phyloP scores from a whole-genome alignment of 2,113 vertebrate genomes.

The Emydocephalus ijimae region DNA sequence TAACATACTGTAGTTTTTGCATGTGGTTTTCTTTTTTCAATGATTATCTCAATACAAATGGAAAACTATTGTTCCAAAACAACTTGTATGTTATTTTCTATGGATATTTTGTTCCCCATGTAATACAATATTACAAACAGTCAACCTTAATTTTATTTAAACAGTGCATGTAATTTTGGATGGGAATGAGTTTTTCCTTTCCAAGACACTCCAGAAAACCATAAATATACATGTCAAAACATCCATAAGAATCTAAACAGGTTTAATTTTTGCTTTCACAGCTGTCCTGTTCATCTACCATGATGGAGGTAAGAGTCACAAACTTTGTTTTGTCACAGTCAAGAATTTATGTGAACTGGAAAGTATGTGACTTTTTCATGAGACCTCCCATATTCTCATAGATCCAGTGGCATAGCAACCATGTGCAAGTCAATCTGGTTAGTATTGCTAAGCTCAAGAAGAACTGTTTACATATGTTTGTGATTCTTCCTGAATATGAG shows the following conservation, averaged over 20 bases:
- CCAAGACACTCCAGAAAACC: neutral
- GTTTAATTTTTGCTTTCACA: neutral
- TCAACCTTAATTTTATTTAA: neutral
- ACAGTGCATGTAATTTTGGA: neutral
- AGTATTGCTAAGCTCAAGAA: neutral
- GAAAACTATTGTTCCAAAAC: neutral
- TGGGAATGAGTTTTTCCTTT: neutral
- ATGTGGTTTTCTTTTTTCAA: neutral
- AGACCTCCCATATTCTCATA: neutral
- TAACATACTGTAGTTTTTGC: neutral
- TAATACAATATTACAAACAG: neutral
- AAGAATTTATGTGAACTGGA: neutral
- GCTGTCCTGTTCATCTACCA: neutral
- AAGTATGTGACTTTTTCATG: neutral
- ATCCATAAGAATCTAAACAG: neutral
- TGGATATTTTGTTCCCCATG: neutral
- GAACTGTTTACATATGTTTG: constrained; percentile 16
- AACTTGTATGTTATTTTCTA: neutral
- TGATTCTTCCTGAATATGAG: neutral
- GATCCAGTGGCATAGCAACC: neutral
- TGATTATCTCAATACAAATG: neutral
- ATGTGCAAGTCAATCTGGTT: neutral
- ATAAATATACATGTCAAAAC: neutral
- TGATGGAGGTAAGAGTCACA: neutral
- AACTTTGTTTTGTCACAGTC: neutral